phyloP scores from a whole-genome alignment of 1,140 invertebrate genomes.

The Apis cerana region DNA sequence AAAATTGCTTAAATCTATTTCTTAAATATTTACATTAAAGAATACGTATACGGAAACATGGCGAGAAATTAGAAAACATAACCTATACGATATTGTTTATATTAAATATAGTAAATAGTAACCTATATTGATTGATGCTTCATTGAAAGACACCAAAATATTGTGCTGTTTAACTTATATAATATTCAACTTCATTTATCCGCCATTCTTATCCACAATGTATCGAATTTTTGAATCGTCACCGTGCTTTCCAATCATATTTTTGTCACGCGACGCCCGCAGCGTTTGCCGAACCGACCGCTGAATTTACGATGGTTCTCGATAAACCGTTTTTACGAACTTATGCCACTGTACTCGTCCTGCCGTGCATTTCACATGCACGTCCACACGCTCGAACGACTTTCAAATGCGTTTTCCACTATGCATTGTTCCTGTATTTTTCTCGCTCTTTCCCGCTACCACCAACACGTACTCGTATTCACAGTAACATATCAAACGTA shows the following conservation, averaged over 20 bases:
- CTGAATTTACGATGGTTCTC: slow-evolving; percentile 30
- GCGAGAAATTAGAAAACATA: background rate
- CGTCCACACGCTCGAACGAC: slow-evolving; percentile 41
- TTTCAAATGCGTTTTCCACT: slow-evolving; percentile 60
- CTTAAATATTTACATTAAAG: background rate
- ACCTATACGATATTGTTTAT: background rate
- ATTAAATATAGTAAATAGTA: background rate
- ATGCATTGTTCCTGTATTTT: slow-evolving; percentile 47
- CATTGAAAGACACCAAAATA: background rate
- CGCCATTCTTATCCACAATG: background rate
- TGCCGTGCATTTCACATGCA: slow-evolving; percentile 45
- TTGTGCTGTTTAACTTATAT: background rate
- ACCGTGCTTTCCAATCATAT: slow-evolving; percentile 10
- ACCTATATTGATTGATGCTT: background rate
- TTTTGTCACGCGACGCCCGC: background rate
- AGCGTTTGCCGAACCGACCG: slow-evolving; percentile 12
- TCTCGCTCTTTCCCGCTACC: slow-evolving; percentile 14
- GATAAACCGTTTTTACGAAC: slow-evolving; percentile 53
- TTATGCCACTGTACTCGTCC: slow-evolving; percentile 18
- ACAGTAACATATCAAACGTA: background rate
- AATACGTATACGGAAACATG: background rate
- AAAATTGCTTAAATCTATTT: too few relatives aligned
- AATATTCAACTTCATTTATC: background rate
- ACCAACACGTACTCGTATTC: too few relatives aligned
- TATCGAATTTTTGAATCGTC: background rate